Percentiles rank a stretch among this genome's conserved stretches.
phyloP scores from a whole-genome alignment of 2,888 invertebrate species.

The Drosophila barbarae region DNA sequence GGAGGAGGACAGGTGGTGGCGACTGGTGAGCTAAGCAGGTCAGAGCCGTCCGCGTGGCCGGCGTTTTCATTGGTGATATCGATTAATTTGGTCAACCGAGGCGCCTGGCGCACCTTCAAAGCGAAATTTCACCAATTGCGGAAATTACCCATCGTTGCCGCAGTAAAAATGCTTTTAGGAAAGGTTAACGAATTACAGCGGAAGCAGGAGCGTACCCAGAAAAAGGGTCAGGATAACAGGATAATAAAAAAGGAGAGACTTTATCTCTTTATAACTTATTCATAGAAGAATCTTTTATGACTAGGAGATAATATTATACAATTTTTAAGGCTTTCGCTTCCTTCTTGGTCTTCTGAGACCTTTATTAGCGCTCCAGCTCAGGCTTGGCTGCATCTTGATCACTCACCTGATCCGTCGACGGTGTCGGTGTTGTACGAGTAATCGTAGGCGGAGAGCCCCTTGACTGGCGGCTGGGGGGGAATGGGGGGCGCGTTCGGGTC shows the following conservation, averaged over 20 bases:
- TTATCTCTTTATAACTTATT: neutral
- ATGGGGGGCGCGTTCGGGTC: constrained; percentile 77
- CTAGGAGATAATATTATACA: neutral
- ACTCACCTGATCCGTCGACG: constrained; percentile 82
- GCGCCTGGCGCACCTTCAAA: constrained; percentile 62
- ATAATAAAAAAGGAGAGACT: neutral
- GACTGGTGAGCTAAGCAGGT: constrained; percentile 54
- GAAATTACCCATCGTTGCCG: constrained; percentile 54
- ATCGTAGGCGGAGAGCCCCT: constrained; percentile 82
- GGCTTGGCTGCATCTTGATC: constrained; percentile 5
- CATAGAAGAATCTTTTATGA: neutral
- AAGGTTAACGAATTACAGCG: constrained; percentile 53
- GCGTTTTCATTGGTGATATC: constrained; percentile 61
- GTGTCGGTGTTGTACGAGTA: constrained; percentile 76
- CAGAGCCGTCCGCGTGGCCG: constrained; percentile 43
- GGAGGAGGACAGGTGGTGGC: constrained; percentile 10
- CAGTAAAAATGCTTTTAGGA: constrained; percentile 53
- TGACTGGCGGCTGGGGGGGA: constrained; percentile 84
- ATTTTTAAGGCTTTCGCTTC: neutral
- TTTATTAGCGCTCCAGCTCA: neutral
- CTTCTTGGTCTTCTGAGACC: neutral
- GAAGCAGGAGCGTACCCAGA: neutral
- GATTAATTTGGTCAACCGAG: constrained; percentile 67
- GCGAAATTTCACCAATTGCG: constrained; percentile 65
- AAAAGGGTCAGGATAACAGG: constrained; percentile 4